These are phyloP conservation scores for Scartelaos histophorus DNA, from an alignment of 2,113 vertebrate species.

Conservation along the genomic window DNA sequence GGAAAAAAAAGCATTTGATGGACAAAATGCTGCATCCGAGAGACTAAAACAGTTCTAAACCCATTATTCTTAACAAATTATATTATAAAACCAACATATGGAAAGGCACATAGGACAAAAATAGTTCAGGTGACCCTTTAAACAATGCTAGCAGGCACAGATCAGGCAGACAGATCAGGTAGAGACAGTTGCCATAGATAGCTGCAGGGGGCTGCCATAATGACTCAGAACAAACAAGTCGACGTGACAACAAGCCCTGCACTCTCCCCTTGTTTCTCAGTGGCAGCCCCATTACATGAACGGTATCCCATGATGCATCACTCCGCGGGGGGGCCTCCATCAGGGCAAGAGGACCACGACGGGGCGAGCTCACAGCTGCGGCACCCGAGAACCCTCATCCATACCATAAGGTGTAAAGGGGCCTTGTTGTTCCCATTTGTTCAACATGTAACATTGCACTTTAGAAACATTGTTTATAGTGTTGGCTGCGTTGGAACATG, in stretches of 20 bases:
- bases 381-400: conserved; percentile 19
- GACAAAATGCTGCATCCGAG: too few relatives aligned
- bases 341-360: conserved; percentile 12
- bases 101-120: background rate
- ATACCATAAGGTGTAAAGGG: conserved; percentile 42
- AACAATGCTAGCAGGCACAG: background rate
- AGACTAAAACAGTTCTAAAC: too few relatives aligned
- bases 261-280: conserved; percentile 32
- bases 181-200: background rate
- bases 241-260: conserved; percentile 20
- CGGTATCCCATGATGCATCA: conserved; percentile 36
- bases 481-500: background rate
- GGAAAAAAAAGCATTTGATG: too few relatives aligned
- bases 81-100: background rate
- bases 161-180: background rate
- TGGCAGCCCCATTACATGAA: conserved; percentile 33
- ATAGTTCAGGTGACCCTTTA: background rate
- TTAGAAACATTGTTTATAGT: background rate
- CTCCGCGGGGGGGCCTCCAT: conserved; percentile 16
- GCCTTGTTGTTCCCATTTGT: conserved; percentile 27
- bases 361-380: conserved; percentile 30
- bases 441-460: conserved; percentile 3
- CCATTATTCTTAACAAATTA: too few relatives aligned
- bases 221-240: background rate
- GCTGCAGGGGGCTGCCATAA: background rate